Conservation (phyloP, 1,140 invertebrate genomes). For the Lepidostoma basale region DNA sequence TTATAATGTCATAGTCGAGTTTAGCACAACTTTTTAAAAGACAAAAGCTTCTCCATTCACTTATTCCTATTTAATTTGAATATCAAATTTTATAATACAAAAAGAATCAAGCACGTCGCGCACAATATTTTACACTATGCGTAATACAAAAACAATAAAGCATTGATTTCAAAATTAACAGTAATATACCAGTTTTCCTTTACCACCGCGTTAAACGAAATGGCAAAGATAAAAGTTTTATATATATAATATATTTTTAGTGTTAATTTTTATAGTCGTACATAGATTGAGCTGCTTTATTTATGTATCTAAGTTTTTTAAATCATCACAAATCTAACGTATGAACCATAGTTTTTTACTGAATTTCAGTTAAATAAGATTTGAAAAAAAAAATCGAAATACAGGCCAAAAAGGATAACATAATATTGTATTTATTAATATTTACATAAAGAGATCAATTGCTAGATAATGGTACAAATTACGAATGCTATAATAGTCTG, state of each 20-base stretch:
- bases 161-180: background rate
- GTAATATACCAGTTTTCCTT: background rate
- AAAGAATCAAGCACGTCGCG: conserved; percentile 11
- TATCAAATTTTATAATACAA: conserved; percentile 17
- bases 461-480: too few relatives aligned
- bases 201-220: background rate
- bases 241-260: conserved; percentile 1
- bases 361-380: too few relatives aligned
- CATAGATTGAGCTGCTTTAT: conserved; percentile 18
- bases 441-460: too few relatives aligned
- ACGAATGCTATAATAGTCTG: too few relatives aligned
- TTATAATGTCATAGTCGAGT: background rate
- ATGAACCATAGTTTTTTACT: too few relatives aligned
- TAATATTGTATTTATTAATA: too few relatives aligned
- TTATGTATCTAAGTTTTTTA: conserved; percentile 2
- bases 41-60: conserved; percentile 17
- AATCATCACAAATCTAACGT: conserved; percentile 20
- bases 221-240: conserved; percentile 1
- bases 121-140: background rate
- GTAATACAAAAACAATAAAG: background rate
- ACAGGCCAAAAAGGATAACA: too few relatives aligned
- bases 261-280: conserved; percentile 22
- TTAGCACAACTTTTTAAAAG: conserved; percentile 16
- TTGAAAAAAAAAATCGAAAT: too few relatives aligned
- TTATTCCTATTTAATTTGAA: background rate